Percentiles rank a stretch among this genome's conserved stretches.
Evolutionary conservation across 2,888 invertebrate species (phyloP).

Genomic region (Caradrina clavipalpis): DNA sequence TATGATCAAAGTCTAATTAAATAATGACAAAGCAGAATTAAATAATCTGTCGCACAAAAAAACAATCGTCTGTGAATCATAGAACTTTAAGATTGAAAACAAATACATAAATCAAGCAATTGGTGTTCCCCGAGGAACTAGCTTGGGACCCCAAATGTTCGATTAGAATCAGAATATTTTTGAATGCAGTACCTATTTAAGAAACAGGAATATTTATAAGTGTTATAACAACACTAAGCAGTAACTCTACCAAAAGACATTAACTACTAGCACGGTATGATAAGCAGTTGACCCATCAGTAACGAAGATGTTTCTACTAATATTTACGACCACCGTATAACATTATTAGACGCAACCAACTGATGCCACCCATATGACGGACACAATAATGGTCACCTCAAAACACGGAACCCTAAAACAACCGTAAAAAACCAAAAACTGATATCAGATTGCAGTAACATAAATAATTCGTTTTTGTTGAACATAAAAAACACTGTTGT

Average conservation of each 20-base stretch:
- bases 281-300: constrained; percentile 41
- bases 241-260: constrained; percentile 20
- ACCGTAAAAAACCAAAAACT: constrained; percentile 57
- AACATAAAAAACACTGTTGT: constrained; percentile 77
- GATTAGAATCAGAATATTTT: too few species aligned
- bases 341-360: constrained; percentile 31
- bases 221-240: constrained; percentile 17
- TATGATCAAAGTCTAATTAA: constrained; percentile 33
- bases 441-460: constrained; percentile 76
- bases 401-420: constrained; percentile 45
- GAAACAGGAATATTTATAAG: constrained; percentile 24
- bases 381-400: constrained; percentile 43
- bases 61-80: neutral
- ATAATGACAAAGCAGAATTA: constrained; percentile 22
- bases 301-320: constrained; percentile 49
- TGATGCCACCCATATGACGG: constrained; percentile 52
- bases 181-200: too few species aligned
- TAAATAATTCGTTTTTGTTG: constrained; percentile 75
- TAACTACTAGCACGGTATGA: constrained; percentile 35
- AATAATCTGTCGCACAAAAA: constrained; percentile 2
- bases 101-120: neutral
- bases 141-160: neutral
- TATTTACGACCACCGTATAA: constrained; percentile 48
- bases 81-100: neutral
- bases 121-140: constrained; percentile 2